A percentile compares a stretch with the other conserved stretches of the same genome.
phyloP scores from a whole-genome alignment of 2,888 invertebrate genomes.

The Siphonodentalium dalli region DNA sequence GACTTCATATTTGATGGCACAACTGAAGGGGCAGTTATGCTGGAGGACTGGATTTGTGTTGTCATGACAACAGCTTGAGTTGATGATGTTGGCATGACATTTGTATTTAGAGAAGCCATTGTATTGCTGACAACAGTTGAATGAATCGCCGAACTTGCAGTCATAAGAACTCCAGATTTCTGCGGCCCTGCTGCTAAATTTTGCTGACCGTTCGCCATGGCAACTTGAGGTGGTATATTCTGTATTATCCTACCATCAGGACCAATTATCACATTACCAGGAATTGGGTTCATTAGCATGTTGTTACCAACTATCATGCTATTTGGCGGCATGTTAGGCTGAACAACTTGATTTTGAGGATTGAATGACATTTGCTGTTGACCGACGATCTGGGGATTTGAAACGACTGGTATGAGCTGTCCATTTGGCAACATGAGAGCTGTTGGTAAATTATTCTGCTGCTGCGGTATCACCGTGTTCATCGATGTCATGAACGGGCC shows the following conservation, averaged over 20 bases:
- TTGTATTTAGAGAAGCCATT: constrained; percentile 14
- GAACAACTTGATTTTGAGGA: no score
- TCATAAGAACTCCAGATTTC: constrained; percentile 21
- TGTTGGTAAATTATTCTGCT: constrained; percentile 55
- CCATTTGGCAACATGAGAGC: constrained; percentile 65
- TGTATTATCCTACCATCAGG: neutral
- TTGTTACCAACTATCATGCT: no score
- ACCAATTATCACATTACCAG: neutral
- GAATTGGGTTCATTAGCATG: neutral
- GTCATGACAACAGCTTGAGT: constrained; percentile 12
- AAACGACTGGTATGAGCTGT: constrained; percentile 65
- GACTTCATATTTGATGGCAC: no score
- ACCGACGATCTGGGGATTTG: constrained; percentile 56
- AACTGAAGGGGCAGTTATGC: neutral
- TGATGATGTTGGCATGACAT: constrained; percentile 21
- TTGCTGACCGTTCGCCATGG: neutral
- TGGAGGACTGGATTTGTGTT: constrained; percentile 5
- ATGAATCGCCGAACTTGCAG: constrained; percentile 17
- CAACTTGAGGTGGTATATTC: no score
- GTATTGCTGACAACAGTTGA: no score
- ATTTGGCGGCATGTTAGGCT: no score
- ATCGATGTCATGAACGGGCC: constrained; percentile 40
- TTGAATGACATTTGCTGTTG: constrained; percentile 30
- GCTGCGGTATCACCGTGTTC: constrained; percentile 41
- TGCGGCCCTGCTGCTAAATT: neutral